These are phyloP conservation scores for Baryphthengus martii DNA, from an alignment of 2,113 vertebrate species.

Conservation along the genomic window DNA sequence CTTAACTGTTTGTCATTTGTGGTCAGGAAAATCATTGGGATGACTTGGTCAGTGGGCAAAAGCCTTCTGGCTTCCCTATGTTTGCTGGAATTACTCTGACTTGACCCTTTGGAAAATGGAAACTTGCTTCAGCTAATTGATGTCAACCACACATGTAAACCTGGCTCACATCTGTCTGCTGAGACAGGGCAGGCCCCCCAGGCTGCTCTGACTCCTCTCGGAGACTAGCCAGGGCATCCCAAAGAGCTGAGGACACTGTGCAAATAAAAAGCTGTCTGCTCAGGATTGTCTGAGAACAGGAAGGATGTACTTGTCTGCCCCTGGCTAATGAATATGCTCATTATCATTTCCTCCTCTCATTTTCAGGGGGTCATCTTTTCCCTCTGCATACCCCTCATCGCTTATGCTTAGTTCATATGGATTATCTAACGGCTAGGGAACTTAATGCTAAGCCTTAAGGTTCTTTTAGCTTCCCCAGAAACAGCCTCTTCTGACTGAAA, in stretches of 20 bases:
- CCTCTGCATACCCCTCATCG: background rate
- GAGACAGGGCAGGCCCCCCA: conserved; percentile 9
- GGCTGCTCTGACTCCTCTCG: background rate
- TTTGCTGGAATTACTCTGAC: background rate
- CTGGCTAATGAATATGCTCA: background rate
- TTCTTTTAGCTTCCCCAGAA: conserved; percentile 6
- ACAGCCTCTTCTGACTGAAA: background rate
- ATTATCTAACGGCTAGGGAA: background rate
- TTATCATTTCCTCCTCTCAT: background rate
- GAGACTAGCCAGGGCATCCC: background rate
- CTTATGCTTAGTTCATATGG: background rate
- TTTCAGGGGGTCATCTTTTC: background rate
- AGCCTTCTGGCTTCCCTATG: background rate
- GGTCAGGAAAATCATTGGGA: background rate
- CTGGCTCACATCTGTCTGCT: conserved; percentile 12
- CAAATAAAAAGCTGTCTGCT: background rate
- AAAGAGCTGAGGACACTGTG: background rate
- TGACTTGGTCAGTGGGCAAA: background rate
- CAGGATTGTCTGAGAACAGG: background rate
- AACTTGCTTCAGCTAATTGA: conserved; percentile 5
- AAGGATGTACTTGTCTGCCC: background rate
- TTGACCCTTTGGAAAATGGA: conserved; percentile 8
- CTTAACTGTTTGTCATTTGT: conserved; percentile 12
- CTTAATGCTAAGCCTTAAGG: background rate
- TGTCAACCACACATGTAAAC: background rate